Base-by-base conservation (phyloP, 2,797 vertebrate species). In the Myotis planiceps region DNA sequence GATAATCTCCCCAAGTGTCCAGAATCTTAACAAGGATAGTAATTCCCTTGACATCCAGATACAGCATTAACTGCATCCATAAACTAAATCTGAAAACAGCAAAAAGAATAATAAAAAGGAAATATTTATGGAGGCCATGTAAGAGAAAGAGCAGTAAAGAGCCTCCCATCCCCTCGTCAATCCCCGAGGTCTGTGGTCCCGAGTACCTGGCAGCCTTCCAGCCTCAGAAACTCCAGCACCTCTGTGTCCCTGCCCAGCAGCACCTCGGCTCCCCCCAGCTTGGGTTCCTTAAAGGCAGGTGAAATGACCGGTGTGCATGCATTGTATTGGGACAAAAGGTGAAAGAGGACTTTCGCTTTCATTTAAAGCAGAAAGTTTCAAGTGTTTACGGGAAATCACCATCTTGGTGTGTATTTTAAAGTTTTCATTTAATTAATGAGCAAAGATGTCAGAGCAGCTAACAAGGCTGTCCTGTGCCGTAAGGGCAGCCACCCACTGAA, bases 11-110 rank as follows among this genome's bases (percentile, higher is more conserved):
- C 84, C 94, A 89, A 85, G 16, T 94, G 84, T 72, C 96, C 94
- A 95, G 95, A 96, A 87, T 95, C 95, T 92, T 97, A 98, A 97
- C 90, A 94, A 97, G 88, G 78, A 83, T 49, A 79, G 78, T 85
- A 96, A 97, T 92, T 94, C 92, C 96, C 86, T 95, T 95, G 96
- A 93, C 90, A 95, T 95, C 94, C 95, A 94, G 76, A 39, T 55
- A 90, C 23, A 92, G 82, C 92, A 89, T 98, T 97, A 97, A 97
- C 88, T 10, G 63, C 78, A 85, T 63, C 90, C 79, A 96, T 97
- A 98, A 98, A 98, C 86, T 55, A 97, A 97, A 97, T 92, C 82
- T 92, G 96, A 97, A 98, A 97, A 34, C 76, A 92, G 92, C 58
- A 92, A 65, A 97, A 96, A 96, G 81, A 92, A 96, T 96, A 92